Base-by-base conservation (phyloP, 2,113 vertebrate genomes). In the Neodon shergylaensis region DNA sequence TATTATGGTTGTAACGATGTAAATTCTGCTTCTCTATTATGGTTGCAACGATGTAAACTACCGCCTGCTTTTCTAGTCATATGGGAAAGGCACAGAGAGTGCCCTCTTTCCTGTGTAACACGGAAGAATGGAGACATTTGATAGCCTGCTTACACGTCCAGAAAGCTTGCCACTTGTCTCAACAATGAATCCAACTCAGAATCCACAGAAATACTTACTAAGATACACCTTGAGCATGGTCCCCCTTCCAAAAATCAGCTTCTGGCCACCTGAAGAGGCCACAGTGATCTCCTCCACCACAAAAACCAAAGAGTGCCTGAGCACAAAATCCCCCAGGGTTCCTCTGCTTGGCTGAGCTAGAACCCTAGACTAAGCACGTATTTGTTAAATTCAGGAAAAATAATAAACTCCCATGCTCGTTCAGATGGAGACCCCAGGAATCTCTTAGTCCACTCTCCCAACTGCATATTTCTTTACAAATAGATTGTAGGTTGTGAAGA, bases 251-350 rank as follows among this genome's bases (percentile, higher is more conserved):
- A 97, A 97, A 10, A 95, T 2, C 42, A 96, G 36, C 61, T 92
- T 96, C 86, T 82, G 74, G 86, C 4, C 0, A 10, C 28, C 14
- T 61, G 73, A 54, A 73, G 83, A 65, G 2, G 92, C 88, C 97
- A 98, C 81, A 93, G 76, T 94, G 93, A 94, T 95, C 85, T 52
- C 74, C 92, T 33, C 54, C 88, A 97, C 92, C 97, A 97, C 96
- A 95, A 98, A 98, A 98, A 95, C 81, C 81, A 93, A 93, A 91
- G 44, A n/a, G 12, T 52, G 54, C 65, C 68, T 86, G 63, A 94
- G 82, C 9, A 31, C 19, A 76, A 28, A 16, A 77, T 33, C 70
- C 95, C 47, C 26, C n/a, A 95, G 74, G 21, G 19, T 58, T 86
- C 44, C 76, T 88, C 89, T 31, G 31, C 44, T 81, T 94, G 83